A percentile compares a stretch with the other conserved stretches of the same genome.
Evolutionary conservation across 2,888 invertebrate species (phyloP).

Genomic region (Caenorhabditis japonica): DNA sequence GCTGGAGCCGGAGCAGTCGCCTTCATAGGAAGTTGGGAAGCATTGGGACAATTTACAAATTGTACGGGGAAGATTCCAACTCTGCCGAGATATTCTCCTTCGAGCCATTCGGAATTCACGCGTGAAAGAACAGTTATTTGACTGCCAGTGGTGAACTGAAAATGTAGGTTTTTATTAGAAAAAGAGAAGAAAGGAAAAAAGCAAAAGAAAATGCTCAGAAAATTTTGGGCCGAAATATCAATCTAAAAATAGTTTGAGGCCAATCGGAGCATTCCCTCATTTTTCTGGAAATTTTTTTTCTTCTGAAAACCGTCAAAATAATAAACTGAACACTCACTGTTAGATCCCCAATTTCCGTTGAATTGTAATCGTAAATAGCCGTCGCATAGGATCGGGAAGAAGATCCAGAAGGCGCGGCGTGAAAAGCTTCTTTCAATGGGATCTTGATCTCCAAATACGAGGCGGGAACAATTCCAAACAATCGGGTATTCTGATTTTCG

Average conservation of each 20-base stretch:
- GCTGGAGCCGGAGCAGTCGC: slow-evolving; percentile 8
- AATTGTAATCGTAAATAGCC: slow-evolving; percentile 72
- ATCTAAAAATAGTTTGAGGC: too few relatives aligned
- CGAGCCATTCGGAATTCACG: slow-evolving; percentile 70
- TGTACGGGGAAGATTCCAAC: slow-evolving; percentile 70
- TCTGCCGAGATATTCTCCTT: slow-evolving; percentile 64
- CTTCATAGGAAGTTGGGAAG: slow-evolving; percentile 41
- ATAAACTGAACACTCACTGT: slow-evolving; percentile 48
- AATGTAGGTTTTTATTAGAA: slow-evolving; percentile 4
- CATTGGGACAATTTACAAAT: slow-evolving; percentile 63
- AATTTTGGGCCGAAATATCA: neutral
- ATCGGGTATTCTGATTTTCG: slow-evolving; percentile 55
- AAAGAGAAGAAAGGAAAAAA: neutral
- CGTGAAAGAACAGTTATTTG: slow-evolving; percentile 61
- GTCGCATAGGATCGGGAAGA: slow-evolving; percentile 39
- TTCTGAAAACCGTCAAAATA: neutral
- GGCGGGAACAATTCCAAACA: slow-evolving; percentile 69
- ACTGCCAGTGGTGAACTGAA: slow-evolving; percentile 68
- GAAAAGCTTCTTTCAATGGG: slow-evolving; percentile 56
- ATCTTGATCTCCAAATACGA: slow-evolving; percentile 68
- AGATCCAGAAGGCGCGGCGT: slow-evolving; percentile 9
- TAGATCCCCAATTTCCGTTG: slow-evolving; percentile 67
- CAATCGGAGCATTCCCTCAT: too few relatives aligned
- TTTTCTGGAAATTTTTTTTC: too few relatives aligned
- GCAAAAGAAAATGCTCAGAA: too few relatives aligned